Evolutionary conservation across 2,888 invertebrate species (phyloP).

Genomic region (Chironomus tentans): DNA sequence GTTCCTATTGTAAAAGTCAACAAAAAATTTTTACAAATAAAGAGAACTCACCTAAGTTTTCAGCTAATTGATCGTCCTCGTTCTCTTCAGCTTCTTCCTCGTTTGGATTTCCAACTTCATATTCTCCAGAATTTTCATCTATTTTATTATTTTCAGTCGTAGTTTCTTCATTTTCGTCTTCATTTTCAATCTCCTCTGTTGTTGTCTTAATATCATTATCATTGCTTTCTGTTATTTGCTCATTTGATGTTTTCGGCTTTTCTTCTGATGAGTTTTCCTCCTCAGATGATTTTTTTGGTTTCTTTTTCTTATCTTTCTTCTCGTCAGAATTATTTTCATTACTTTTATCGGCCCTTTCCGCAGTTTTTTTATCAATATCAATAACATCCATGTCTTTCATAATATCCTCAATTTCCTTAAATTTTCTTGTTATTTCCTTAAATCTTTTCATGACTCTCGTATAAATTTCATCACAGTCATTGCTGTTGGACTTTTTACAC

Average conservation of each 20-base stretch:
- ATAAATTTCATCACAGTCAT: conserved; percentile 7
- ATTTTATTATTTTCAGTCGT: no score
- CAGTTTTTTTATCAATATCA: not conserved
- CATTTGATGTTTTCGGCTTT: not conserved
- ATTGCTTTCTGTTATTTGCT: not conserved
- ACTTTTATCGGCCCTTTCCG: not conserved
- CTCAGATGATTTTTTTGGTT: not conserved
- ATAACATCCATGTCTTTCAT: not conserved
- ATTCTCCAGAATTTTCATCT: no score
- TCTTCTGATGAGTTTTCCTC: not conserved
- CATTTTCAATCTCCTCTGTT: no score
- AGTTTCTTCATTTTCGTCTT: no score
- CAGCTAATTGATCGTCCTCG: no score
- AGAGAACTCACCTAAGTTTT: no score
- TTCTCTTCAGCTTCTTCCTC: no score
- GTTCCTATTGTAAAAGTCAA: no score
- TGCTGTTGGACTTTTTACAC: not conserved
- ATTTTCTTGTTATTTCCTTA: conserved; percentile 13
- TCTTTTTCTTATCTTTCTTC: not conserved
- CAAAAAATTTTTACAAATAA: no score
- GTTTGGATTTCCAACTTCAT: no score
- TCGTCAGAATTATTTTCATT: not conserved
- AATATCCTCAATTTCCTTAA: conserved; percentile 16
- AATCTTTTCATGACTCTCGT: conserved; percentile 7
- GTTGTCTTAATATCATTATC: not conserved